These are phyloP conservation scores for Hippocampus kuda DNA, from an alignment of 2,797 vertebrate species.

Conservation along the genomic window DNA sequence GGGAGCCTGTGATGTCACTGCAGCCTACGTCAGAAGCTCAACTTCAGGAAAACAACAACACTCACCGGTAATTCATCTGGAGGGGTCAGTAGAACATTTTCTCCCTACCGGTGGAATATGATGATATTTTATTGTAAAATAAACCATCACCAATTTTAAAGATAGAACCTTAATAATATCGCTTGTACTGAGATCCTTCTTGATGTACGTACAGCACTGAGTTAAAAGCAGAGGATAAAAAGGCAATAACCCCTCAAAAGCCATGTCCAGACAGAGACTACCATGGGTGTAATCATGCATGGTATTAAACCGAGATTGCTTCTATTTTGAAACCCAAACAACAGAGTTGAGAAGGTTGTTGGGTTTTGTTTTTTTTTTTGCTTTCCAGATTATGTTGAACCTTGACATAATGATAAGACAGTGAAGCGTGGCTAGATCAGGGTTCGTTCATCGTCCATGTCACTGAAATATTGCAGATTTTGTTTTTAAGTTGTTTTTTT, in stretches of 20 bases:
- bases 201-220: slow-evolving; percentile 16
- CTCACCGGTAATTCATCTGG: neutral
- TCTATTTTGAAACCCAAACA: slow-evolving; percentile 28
- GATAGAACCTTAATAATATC: neutral
- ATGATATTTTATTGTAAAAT: neutral
- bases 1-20: neutral
- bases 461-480: neutral
- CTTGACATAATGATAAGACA: neutral
- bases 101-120: neutral
- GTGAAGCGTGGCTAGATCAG: neutral
- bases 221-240: slow-evolving; percentile 27
- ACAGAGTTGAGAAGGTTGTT: slow-evolving; percentile 8
- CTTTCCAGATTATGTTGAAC: neutral
- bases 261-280: slow-evolving; percentile 22
- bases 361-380: neutral
- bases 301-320: slow-evolving; percentile 53
- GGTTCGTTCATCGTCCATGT: neutral
- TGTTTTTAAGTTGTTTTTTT: no score
- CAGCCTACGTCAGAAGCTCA: neutral
- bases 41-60: neutral
- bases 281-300: slow-evolving; percentile 28
- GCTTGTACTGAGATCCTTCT: neutral
- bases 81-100: no score
- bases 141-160: neutral
- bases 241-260: slow-evolving; percentile 44